Conservation (phyloP, 23 tunicate genomes). For the Pegea sp. region DNA sequence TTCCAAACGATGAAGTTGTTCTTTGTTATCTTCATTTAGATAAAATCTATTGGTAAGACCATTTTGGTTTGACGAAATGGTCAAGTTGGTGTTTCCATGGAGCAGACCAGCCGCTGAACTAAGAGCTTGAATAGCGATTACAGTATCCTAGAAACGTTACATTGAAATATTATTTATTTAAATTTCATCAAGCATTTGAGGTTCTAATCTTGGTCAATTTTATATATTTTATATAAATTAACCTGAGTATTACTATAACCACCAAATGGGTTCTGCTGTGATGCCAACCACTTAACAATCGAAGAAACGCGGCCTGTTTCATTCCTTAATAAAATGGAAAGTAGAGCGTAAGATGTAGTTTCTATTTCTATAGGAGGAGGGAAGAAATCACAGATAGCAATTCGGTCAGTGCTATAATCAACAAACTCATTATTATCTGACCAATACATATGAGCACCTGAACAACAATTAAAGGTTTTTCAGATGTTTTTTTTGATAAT, state of each 20-base stretch:
- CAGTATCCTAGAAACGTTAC: conserved; percentile 8
- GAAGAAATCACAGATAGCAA: conserved; percentile 20
- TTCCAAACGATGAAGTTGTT: no score
- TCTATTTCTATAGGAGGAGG: conserved; percentile 60
- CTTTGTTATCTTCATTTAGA: no score
- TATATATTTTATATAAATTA: neutral
- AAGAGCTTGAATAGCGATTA: conserved; percentile 16
- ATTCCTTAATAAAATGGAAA: conserved; percentile 10
- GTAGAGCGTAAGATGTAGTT: conserved; percentile 53
- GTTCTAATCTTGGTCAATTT: no score
- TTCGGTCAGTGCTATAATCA: conserved; percentile 3
- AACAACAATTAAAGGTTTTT: no score
- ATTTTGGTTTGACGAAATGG: no score
- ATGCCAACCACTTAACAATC: conserved; percentile 47
- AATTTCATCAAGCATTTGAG: no score
- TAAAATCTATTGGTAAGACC: no score
- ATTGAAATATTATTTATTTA: neutral
- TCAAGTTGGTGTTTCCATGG: neutral
- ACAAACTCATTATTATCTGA: neutral
- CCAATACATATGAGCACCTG: conserved; percentile 37
- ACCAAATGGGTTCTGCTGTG: conserved; percentile 36
- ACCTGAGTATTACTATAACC: conserved; percentile 74
- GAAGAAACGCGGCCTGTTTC: conserved; percentile 12
- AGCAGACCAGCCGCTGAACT: conserved; percentile 5
- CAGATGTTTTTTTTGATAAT: no score